Percentiles rank a stretch among this genome's conserved stretches.
phyloP scores from a whole-genome alignment of 2,797 vertebrate genomes.

The Crocodylus rhombifer region DNA sequence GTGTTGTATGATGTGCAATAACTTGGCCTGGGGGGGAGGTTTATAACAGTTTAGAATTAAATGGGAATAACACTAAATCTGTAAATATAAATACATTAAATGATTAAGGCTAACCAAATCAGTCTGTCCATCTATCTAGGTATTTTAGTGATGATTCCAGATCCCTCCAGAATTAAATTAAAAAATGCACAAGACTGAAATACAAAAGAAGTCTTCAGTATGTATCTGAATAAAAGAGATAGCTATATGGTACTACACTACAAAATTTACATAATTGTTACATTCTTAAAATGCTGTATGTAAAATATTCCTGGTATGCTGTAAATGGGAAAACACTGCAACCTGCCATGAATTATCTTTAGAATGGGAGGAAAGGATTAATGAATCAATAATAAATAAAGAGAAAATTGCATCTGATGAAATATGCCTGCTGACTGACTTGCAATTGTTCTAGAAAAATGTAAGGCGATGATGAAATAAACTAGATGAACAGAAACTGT shows the following conservation, averaged over 20 bases:
- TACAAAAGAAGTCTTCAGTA: neutral
- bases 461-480: constrained; percentile 17
- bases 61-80: neutral
- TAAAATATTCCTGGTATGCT: constrained; percentile 12
- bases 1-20: neutral
- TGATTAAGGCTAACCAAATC: constrained; percentile 3
- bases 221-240: constrained; percentile 17
- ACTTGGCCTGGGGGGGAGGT: neutral
- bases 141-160: constrained; percentile 1
- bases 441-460: constrained; percentile 4
- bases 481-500: neutral
- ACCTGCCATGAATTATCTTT: constrained; percentile 31
- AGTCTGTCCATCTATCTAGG: neutral
- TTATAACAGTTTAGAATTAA: constrained; percentile 7
- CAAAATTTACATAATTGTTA: neutral
- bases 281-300: neutral
- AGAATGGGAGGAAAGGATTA: constrained; percentile 32
- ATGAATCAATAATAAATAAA: constrained; percentile 9
- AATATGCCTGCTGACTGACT: constrained; percentile 18
- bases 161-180: neutral
- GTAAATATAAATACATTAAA: neutral
- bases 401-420: constrained; percentile 35
- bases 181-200: constrained; percentile 5
- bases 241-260: neutral
- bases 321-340: constrained; percentile 52